Percentiles rank a stretch among this genome's conserved stretches.
Evolutionary conservation across 2,113 vertebrate genomes (phyloP).

Genomic region (Neodontobutis hainanensis): DNA sequence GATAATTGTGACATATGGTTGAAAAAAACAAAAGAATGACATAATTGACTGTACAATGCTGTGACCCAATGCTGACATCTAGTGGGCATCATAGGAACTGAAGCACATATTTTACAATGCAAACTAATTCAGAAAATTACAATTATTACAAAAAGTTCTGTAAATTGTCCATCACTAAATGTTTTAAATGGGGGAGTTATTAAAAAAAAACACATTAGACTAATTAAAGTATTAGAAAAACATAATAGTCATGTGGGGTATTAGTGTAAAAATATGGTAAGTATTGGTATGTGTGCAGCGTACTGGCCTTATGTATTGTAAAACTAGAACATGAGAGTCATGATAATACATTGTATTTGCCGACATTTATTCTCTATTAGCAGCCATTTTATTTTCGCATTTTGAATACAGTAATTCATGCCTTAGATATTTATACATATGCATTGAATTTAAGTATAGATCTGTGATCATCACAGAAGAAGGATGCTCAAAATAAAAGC

Average conservation of each 20-base stretch:
- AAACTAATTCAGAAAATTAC: background rate
- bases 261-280: too few species aligned
- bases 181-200: too few species aligned
- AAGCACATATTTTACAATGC: background rate
- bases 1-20: background rate
- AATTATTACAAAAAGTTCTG: too few species aligned
- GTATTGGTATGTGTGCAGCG: too few species aligned
- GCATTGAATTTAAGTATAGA: conserved; percentile 79
- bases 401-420: conserved; percentile 95
- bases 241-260: too few species aligned
- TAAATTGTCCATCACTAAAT: too few species aligned
- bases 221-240: too few species aligned
- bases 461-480: conserved; percentile 95
- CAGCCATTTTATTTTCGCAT: conserved; percentile 87
- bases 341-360: conserved; percentile 72
- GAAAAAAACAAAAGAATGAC: background rate
- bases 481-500: conserved; percentile 93
- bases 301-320: background rate
- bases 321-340: background rate
- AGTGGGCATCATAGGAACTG: conserved; percentile 1
- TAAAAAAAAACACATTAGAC: too few species aligned
- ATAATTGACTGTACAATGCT: background rate
- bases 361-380: conserved; percentile 94
- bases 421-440: conserved; percentile 94
- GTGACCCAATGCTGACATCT: conserved; percentile 7